Evolutionary conservation across 1,140 invertebrate species (phyloP).

Genomic region (Olivierus martensii): DNA sequence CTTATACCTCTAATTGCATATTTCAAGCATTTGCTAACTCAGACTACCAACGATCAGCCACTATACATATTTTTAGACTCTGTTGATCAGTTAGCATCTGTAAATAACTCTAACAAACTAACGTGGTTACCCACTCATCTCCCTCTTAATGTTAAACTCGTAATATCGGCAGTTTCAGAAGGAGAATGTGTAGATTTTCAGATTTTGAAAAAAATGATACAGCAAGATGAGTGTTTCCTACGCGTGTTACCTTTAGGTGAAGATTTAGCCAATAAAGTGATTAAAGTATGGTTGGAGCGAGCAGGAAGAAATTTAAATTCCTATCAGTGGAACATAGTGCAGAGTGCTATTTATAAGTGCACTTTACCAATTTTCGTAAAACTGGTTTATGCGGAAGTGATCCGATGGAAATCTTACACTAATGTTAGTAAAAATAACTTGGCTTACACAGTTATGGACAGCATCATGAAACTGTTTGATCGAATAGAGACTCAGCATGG

Average conservation of each 20-base stretch:
- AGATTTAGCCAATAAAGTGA: conserved; percentile 82
- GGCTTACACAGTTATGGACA: conserved; percentile 90
- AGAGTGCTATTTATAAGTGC: conserved; percentile 77
- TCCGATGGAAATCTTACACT: conserved; percentile 91
- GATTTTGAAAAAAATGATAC: conserved; percentile 74
- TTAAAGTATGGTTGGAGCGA: conserved; percentile 90
- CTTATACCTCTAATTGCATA: conserved; percentile 86
- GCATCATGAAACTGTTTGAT: conserved; percentile 93
- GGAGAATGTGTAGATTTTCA: conserved; percentile 73
- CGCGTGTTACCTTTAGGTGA: conserved; percentile 67
- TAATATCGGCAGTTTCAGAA: conserved; percentile 77
- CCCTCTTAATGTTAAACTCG: conserved; percentile 80
- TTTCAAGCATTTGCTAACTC: conserved; percentile 82
- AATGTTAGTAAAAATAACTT: conserved; percentile 80
- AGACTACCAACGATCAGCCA: conserved; percentile 64
- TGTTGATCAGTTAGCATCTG: conserved; percentile 87
- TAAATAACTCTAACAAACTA: conserved; percentile 85
- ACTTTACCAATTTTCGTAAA: conserved; percentile 96
- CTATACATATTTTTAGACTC: conserved; percentile 79
- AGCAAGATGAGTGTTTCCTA: conserved; percentile 80
- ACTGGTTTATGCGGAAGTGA: conserved; percentile 90
- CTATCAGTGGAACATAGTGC: conserved; percentile 88
- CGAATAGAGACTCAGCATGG: conserved; percentile 83
- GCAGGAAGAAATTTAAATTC: conserved; percentile 73
- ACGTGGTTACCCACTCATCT: conserved; percentile 89